These are phyloP conservation scores for Myioborus miniatus DNA, from an alignment of 2,797 vertebrate species.

Conservation along the genomic window DNA sequence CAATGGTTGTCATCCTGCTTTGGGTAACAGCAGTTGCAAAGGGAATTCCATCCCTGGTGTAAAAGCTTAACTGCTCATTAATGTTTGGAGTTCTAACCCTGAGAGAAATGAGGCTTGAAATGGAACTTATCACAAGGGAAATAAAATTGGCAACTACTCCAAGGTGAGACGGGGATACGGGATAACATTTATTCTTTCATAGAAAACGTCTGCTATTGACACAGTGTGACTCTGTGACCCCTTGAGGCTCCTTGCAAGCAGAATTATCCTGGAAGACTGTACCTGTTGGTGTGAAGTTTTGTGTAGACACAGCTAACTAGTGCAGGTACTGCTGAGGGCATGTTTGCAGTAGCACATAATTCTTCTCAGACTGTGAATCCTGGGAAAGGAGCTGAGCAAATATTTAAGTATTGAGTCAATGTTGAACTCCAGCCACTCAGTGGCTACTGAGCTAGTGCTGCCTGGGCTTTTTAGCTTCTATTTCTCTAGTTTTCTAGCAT, in stretches of 20 bases:
- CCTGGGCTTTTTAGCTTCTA: neutral
- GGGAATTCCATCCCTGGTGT: neutral
- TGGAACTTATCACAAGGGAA: neutral
- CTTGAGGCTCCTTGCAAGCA: neutral
- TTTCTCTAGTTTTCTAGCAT: neutral
- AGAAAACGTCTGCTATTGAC: neutral
- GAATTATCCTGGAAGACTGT: neutral
- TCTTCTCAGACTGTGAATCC: constrained; percentile 50
- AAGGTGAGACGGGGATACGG: neutral
- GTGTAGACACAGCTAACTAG: neutral
- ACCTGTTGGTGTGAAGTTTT: constrained; percentile 8
- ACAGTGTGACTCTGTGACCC: neutral
- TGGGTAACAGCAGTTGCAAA: neutral
- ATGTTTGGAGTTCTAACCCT: neutral
- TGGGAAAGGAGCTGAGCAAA: constrained; percentile 56
- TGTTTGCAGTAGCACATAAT: constrained; percentile 42
- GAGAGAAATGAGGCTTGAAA: constrained; percentile 2
- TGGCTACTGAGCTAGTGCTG: neutral
- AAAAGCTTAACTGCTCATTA: neutral
- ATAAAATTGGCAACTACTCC: neutral
- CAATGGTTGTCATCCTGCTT: neutral
- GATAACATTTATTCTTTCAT: neutral
- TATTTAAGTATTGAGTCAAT: constrained; percentile 55
- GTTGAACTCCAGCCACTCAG: constrained; percentile 20
- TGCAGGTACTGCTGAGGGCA: constrained; percentile 50